phyloP scores from a whole-genome alignment of 2,113 vertebrate species.

The Phalacrocorax carbo region DNA sequence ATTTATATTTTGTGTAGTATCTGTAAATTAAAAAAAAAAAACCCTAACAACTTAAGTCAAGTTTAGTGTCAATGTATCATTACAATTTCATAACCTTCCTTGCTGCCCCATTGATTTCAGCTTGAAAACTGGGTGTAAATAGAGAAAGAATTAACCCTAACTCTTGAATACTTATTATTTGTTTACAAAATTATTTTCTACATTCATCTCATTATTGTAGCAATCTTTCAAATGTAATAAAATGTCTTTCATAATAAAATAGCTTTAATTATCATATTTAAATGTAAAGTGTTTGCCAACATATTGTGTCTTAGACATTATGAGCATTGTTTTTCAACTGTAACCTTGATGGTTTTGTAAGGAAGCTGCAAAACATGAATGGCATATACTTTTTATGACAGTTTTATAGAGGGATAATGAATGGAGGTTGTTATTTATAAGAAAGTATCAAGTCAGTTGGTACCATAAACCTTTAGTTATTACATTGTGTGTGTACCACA shows the following conservation, averaged over 20 bases:
- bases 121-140: not conserved
- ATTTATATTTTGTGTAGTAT: not conserved
- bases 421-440: not conserved
- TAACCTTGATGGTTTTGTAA: not conserved
- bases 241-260: not conserved
- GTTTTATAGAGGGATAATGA: not conserved
- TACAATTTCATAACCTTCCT: not conserved
- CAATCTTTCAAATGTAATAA: not conserved
- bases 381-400: not conserved
- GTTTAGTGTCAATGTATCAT: not conserved
- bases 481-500: not conserved
- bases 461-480: conserved; percentile 26
- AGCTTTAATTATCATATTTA: not conserved
- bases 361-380: not conserved
- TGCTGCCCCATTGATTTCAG: not conserved
- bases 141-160: not conserved
- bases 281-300: not conserved
- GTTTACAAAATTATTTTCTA: not conserved
- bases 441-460: not conserved
- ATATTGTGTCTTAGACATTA: not conserved
- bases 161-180: not conserved
- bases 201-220: not conserved
- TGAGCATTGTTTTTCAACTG: not conserved
- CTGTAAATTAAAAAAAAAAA: not conserved
- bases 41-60: not conserved